A percentile compares a stretch with the other conserved stretches of the same genome.
Conservation (phyloP, 2,797 vertebrate genomes). For the Leptodactylus fallax region DNA sequence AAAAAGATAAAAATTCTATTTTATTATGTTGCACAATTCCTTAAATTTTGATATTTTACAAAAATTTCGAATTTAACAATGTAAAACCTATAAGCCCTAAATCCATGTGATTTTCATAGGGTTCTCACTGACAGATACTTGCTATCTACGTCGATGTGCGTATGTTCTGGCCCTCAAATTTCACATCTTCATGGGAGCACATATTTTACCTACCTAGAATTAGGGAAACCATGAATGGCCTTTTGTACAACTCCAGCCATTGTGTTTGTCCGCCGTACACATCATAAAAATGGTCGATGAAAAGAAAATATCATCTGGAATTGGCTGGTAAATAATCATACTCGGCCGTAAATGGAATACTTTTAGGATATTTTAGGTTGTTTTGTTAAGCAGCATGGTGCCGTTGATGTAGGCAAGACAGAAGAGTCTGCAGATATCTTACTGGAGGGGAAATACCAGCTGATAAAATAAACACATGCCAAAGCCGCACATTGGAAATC, state of each 20-base stretch:
- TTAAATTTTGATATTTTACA: not conserved
- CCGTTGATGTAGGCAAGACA: conserved; percentile 12
- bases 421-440: not conserved
- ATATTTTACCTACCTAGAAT: not conserved
- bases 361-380: conserved; percentile 37
- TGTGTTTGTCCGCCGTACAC: conserved; percentile 21
- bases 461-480: conserved; percentile 32
- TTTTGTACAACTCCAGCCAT: conserved; percentile 37
- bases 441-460: not conserved
- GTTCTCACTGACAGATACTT: conserved; percentile 64
- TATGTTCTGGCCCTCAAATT: conserved; percentile 64
- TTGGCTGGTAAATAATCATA: not conserved
- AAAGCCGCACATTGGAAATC: not conserved
- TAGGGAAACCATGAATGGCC: conserved; percentile 36
- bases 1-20: too few relatives aligned
- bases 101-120: conserved; percentile 32
- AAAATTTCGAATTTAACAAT: not conserved
- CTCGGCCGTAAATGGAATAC: not conserved
- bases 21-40: too few relatives aligned
- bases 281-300: not conserved
- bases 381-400: conserved; percentile 19
- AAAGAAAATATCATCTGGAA: conserved; percentile 23
- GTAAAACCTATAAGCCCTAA: not conserved
- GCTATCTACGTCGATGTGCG: conserved; percentile 54
- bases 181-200: conserved; percentile 51